Evolutionary conservation across 2,113 vertebrate genomes (phyloP), one percentile per base, ranked within the genome.

Genomic region (Amblyornis subalaris): DNA sequence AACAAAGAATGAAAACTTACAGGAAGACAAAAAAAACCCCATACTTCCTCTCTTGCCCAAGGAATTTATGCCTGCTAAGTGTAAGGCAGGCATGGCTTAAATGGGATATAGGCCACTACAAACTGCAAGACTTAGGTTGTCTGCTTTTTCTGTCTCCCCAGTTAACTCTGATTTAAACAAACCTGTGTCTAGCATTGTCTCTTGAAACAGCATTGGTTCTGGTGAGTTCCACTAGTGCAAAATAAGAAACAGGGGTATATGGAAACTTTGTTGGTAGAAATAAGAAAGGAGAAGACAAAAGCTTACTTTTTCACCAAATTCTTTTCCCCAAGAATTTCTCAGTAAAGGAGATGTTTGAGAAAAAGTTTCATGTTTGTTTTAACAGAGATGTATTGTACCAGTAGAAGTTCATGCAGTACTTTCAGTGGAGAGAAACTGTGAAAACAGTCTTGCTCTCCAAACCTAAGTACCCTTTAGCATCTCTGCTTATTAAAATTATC

Each of bases 401-500:
- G 19, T n/a, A 64, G 29, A 65, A n/a, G 14, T 51, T 67, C 16
- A 58, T 60, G 14, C 5, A 40, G 28, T 61, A 57, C 76, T 90
- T 86, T 54, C 15, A 82, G 61, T 29, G 36, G 31, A 77, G 35
- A 87, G 33, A 78, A 91, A 48, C 26, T 54, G n/a, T 66, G 57
- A 62, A 85, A 95, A 67, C 0, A 10, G 20, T 44, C 40, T 80
- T 86, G 16, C 6, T 47, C 8, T 87, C 75, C 87, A 81, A 95
- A 91, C 8, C 13, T 36, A 67, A 78, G 48, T 64, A 67, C 48
- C 26, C 23, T 67, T 89, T 81, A 88, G 53, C 51, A 81, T 87
- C 35, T 62, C 73, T 67, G 33, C 29, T 66, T 87, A 50, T 48
- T 80, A 58, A 86, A 84, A 94, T 89, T 84, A 89, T 48, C 35